Percentiles rank a stretch among this genome's conserved stretches.
Conservation (phyloP, 2,888 invertebrate genomes). For the Amphipoea lucens region DNA sequence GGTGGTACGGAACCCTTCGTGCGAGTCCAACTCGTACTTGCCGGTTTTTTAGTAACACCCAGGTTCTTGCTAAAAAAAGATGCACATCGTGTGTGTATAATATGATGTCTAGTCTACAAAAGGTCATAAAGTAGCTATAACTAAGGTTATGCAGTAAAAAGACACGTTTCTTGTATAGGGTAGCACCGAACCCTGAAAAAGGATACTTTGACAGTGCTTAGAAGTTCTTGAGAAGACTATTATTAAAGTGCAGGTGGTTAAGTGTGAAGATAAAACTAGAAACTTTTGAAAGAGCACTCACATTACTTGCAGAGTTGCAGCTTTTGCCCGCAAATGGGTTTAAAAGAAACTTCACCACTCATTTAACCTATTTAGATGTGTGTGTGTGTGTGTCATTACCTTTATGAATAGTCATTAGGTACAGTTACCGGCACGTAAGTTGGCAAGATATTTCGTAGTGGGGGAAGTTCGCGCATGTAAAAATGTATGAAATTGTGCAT, state of each 20-base stretch:
- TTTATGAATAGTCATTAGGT: not conserved
- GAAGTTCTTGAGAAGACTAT: not conserved
- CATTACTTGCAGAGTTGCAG: not conserved
- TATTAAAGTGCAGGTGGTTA: not conserved
- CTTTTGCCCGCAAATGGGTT: not conserved
- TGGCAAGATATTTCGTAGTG: no score
- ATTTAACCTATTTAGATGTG: not conserved
- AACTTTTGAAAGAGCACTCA: constrained; percentile 5
- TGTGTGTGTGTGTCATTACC: not conserved
- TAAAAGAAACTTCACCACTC: not conserved
- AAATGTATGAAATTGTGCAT: no score
- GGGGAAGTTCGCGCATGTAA: no score
- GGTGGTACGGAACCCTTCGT: no score
- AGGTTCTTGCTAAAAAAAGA: constrained; percentile 16
- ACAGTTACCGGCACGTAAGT: no score
- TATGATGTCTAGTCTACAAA: not conserved
- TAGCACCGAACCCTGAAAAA: not conserved
- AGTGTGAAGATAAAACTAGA: not conserved
- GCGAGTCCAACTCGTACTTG: no score
- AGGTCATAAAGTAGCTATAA: no score
- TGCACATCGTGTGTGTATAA: not conserved
- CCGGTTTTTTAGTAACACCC: not conserved
- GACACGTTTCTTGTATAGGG: no score
- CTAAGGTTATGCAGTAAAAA: no score
- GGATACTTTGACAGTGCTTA: not conserved